phyloP scores from a whole-genome alignment of 1,140 invertebrate species.

The Ceratina calcarata region DNA sequence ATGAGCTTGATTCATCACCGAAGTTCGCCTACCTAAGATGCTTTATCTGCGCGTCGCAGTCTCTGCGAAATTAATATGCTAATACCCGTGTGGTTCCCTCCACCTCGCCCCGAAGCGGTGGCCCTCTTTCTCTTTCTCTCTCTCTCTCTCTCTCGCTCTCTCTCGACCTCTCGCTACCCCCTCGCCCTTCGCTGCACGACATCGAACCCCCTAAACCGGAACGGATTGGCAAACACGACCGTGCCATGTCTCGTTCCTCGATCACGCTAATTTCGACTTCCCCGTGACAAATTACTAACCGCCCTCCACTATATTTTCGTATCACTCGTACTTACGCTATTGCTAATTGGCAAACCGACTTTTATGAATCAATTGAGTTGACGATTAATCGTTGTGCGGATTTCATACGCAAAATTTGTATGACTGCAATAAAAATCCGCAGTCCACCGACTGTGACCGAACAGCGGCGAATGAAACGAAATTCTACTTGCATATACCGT shows the following conservation, averaged over 20 bases:
- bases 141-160: slow-evolving; percentile 41
- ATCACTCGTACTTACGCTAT: too few relatives aligned
- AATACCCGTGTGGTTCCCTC: slow-evolving; percentile 74
- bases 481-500: too few relatives aligned
- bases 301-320: not conserved
- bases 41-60: slow-evolving; percentile 80
- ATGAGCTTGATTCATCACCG: slow-evolving; percentile 80
- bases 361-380: too few relatives aligned
- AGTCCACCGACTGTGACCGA: too few relatives aligned
- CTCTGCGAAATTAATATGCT: slow-evolving; percentile 80
- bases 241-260: not conserved
- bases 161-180: slow-evolving; percentile 34
- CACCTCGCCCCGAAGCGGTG: slow-evolving; percentile 56
- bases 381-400: too few relatives aligned
- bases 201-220: slow-evolving; percentile 18
- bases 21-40: slow-evolving; percentile 80
- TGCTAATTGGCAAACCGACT: too few relatives aligned
- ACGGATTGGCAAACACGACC: slow-evolving; percentile 24
- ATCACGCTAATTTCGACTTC: not conserved
- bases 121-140: not conserved
- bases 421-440: too few relatives aligned
- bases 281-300: not conserved
- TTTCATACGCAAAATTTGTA: too few relatives aligned
- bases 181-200: slow-evolving; percentile 19
- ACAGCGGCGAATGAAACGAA: too few relatives aligned